phyloP scores from a whole-genome alignment of 2,797 vertebrate species.

The Triplophysa bombifrons region DNA sequence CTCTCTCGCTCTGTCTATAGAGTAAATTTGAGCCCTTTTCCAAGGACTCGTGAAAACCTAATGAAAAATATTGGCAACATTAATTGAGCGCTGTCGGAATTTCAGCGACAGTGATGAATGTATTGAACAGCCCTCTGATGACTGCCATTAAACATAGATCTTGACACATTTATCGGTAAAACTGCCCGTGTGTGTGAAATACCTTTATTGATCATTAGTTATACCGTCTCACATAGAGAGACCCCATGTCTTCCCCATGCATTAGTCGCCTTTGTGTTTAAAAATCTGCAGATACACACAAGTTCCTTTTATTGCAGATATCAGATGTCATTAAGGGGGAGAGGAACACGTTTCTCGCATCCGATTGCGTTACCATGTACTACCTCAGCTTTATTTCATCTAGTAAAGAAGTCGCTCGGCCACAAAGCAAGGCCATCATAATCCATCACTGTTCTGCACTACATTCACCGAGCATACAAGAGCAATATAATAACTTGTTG shows the following conservation, averaged over 20 bases:
- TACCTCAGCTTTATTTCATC: conserved; percentile 46
- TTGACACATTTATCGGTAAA: conserved; percentile 44
- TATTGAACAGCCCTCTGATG: conserved; percentile 17
- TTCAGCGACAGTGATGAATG: conserved; percentile 34
- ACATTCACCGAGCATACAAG: conserved; percentile 18
- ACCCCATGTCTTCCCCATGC: conserved; percentile 1
- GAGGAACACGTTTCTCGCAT: conserved; percentile 44
- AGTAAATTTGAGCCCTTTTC: neutral
- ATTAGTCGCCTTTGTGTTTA: conserved; percentile 27
- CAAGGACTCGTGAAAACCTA: neutral
- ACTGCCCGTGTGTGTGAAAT: conserved; percentile 36
- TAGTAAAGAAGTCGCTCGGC: conserved; percentile 18
- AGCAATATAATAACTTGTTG: conserved; percentile 42
- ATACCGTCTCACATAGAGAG: conserved; percentile 29
- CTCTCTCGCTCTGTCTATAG: neutral
- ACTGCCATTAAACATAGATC: conserved; percentile 45
- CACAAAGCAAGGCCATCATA: conserved; percentile 40
- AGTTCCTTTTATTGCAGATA: conserved; percentile 45
- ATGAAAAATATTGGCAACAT: neutral
- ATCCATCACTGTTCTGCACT: conserved; percentile 34
- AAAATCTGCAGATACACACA: conserved; percentile 51
- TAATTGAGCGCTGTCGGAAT: neutral
- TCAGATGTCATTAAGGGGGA: conserved; percentile 45
- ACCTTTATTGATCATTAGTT: conserved; percentile 42
- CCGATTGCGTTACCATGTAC: conserved; percentile 17